phyloP scores from a whole-genome alignment of 2,113 vertebrate genomes.

The Callaeas wilsoni region DNA sequence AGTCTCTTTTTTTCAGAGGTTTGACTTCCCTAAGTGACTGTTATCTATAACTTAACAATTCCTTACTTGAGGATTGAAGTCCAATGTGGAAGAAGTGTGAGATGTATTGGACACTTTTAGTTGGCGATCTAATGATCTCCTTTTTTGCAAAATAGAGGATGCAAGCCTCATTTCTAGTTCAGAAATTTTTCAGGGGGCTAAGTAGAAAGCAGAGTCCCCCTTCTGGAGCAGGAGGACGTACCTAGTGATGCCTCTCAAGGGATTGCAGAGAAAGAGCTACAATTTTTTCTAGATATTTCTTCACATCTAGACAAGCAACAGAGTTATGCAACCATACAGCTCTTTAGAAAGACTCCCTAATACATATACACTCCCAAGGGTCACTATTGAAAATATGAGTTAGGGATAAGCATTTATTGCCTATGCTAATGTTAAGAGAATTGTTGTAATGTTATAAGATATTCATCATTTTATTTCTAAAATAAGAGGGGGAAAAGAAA shows the following conservation, averaged over 20 bases:
- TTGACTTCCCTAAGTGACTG: neutral
- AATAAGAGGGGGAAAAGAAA: accelerated
- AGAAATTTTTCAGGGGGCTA: neutral
- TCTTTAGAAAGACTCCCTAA: neutral
- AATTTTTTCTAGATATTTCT: neutral
- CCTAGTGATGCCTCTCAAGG: neutral
- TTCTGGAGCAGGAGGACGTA: neutral
- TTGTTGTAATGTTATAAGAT: neutral
- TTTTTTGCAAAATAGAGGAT: neutral
- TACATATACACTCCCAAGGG: accelerated
- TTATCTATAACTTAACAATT: neutral
- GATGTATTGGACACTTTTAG: neutral
- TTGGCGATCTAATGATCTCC: accelerated
- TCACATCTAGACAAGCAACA: neutral
- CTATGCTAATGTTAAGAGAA: neutral
- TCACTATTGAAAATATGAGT: neutral
- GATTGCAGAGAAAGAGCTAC: neutral
- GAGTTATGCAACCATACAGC: accelerated
- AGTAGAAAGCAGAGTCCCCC: neutral
- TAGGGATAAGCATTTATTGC: neutral
- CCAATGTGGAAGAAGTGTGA: accelerated
- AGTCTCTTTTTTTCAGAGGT: neutral
- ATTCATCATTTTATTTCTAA: conserved; percentile 2
- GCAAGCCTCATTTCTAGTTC: neutral
- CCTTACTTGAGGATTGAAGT: neutral